Conservation (phyloP, 2,113 vertebrate species). For the Tragelaphus scriptus region DNA sequence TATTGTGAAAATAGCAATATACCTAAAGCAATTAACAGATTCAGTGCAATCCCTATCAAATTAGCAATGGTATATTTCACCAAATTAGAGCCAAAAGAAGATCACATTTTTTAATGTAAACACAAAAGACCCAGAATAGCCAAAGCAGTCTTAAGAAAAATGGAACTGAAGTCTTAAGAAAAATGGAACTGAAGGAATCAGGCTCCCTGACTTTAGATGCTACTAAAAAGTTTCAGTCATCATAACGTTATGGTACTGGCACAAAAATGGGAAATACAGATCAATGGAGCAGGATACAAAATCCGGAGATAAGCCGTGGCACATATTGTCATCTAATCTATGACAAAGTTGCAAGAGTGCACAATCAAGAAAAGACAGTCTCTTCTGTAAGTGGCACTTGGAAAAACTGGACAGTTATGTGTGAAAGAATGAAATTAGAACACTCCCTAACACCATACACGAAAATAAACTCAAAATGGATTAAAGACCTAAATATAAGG, state of each 20-base stretch:
- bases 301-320: neutral
- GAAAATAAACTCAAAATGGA: neutral
- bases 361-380: neutral
- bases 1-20: neutral
- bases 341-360: neutral
- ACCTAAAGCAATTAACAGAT: neutral
- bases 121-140: neutral
- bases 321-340: neutral
- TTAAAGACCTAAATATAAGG: neutral
- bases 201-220: neutral
- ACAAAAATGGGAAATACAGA: neutral
- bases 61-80: neutral
- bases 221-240: neutral
- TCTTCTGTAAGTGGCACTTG: neutral
- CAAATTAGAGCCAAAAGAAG: neutral
- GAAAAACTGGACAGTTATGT: fast-evolving
- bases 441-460: neutral
- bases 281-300: neutral
- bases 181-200: neutral
- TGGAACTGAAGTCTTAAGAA: neutral
- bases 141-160: neutral
- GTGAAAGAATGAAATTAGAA: neutral
- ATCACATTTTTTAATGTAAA: neutral
- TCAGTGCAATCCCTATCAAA: neutral
- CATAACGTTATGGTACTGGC: neutral